Base-by-base conservation (phyloP, 30 jellyfish, hydroid and myxozoan genomes). In the Pseudorhiza aurosa region DNA sequence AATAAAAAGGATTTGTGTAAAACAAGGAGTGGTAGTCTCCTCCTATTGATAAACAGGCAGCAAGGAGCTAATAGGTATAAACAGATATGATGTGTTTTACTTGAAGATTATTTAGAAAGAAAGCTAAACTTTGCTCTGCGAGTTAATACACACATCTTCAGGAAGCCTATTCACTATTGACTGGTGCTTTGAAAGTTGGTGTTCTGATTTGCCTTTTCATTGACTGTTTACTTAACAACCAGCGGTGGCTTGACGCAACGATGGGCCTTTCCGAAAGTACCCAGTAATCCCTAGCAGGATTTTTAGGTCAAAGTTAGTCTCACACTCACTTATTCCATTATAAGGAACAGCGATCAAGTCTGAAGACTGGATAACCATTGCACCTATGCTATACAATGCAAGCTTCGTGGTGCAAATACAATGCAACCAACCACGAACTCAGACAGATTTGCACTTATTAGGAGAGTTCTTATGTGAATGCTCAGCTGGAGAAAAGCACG, bases 41-140 rank as follows among this genome's bases (percentile, higher is more conserved):
- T 73, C 86, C 86, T 46, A 30, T 14, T 29, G 33, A 33, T 33
- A 43, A 50, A 57, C 72, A 51, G 26, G 26, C 56, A 33, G 72
- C 86, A 12, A 31, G 22, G 17, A n/a, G 75, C 12, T 73, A 53
- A 73, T 33, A 36, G 18, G 64, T 40, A 73, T 73, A 43, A 56
- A 6, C 53, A 28, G 17, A 8, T 63, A 39, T 39, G 72, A 56
- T 15, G 72, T n/a, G 18, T 33, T 49, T 43, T 29, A 12, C 37
- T 29, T 51, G 47, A 73, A 56, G 40, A 8, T 25, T 24, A 56
- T 73, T 50, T 56, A 73, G 55, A 49, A 46, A 22, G 86, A n/a
- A 73, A 73, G 8, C 59, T 73, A 73, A 73, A 73, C 86, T 73
- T 73, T 73, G 62, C 74, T 73, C 53, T 73, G 5, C 68, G 21